These are phyloP conservation scores for Palythoa grandis DNA, from an alignment of 92 coral and sea anemone genomes.

Conservation along the genomic window DNA sequence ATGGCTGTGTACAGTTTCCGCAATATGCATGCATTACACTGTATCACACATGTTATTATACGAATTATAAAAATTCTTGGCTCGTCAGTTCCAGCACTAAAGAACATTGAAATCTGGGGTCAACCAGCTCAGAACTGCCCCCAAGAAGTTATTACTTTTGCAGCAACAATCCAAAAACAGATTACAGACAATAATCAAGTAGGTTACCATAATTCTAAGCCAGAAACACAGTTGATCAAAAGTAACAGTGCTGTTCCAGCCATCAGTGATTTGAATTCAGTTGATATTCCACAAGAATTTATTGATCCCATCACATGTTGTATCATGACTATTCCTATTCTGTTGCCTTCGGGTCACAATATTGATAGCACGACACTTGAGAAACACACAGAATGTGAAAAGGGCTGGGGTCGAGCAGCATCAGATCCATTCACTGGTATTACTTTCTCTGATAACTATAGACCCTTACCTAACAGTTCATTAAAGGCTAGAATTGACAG, in stretches of 20 bases:
- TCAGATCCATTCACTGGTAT: slow-evolving; percentile 96
- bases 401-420: slow-evolving; percentile 87
- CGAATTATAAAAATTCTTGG: slow-evolving; percentile 72
- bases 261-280: not conserved
- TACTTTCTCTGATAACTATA: slow-evolving; percentile 64
- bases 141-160: slow-evolving; percentile 58
- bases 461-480: slow-evolving; percentile 88
- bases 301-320: slow-evolving; percentile 89
- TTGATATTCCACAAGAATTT: slow-evolving; percentile 81
- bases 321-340: slow-evolving; percentile 88
- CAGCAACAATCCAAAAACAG: slow-evolving; percentile 50
- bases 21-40: slow-evolving; percentile 61
- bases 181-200: slow-evolving; percentile 30
- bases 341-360: slow-evolving; percentile 94
- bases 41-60: slow-evolving; percentile 77
- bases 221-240: slow-evolving; percentile 15
- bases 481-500: slow-evolving; percentile 92
- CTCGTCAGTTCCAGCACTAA: slow-evolving; percentile 85
- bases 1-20: slow-evolving; percentile 54
- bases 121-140: slow-evolving; percentile 69
- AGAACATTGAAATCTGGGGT: slow-evolving; percentile 87
- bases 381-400: slow-evolving; percentile 80
- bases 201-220: not conserved
- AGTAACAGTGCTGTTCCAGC: not conserved
- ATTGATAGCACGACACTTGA: slow-evolving; percentile 87